These are phyloP conservation scores for Heterocephalus glaber DNA, from an alignment of 2,113 vertebrate genomes.

Conservation along the genomic window DNA sequence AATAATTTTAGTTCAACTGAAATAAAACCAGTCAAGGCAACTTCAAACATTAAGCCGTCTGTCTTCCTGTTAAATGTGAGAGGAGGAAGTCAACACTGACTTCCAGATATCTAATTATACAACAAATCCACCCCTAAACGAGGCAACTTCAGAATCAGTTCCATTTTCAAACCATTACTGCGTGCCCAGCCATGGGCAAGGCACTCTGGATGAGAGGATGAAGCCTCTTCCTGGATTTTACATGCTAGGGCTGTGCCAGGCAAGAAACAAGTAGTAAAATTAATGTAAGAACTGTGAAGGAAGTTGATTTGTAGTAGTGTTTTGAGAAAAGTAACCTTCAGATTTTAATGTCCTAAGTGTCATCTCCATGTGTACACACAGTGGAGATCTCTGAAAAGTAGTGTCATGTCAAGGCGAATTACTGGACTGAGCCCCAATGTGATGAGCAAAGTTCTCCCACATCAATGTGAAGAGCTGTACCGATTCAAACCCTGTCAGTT, in stretches of 20 bases:
- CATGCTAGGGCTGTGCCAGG: not conserved
- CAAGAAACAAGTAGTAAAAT: not conserved
- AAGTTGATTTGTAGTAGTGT: not conserved
- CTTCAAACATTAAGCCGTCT: not conserved
- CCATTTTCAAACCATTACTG: not conserved
- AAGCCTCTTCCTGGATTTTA: not conserved
- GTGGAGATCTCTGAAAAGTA: not conserved
- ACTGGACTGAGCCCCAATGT: not conserved
- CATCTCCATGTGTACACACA: not conserved
- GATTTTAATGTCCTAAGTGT: not conserved
- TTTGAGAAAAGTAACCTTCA: not conserved
- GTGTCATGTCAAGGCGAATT: not conserved
- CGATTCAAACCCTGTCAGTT: not conserved
- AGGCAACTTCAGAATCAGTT: not conserved
- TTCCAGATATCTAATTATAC: constrained; percentile 20
- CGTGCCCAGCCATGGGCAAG: not conserved
- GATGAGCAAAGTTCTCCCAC: not conserved
- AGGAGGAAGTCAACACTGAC: not conserved
- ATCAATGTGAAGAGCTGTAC: not conserved
- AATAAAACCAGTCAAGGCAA: not conserved
- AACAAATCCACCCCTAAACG: not conserved
- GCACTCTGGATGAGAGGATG: not conserved
- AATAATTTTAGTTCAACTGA: constrained; percentile 23
- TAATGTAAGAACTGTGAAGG: not conserved
- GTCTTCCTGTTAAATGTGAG: not conserved